Conservation (phyloP, 2,797 vertebrate genomes). For the Tenualosa thibaudeaui region DNA sequence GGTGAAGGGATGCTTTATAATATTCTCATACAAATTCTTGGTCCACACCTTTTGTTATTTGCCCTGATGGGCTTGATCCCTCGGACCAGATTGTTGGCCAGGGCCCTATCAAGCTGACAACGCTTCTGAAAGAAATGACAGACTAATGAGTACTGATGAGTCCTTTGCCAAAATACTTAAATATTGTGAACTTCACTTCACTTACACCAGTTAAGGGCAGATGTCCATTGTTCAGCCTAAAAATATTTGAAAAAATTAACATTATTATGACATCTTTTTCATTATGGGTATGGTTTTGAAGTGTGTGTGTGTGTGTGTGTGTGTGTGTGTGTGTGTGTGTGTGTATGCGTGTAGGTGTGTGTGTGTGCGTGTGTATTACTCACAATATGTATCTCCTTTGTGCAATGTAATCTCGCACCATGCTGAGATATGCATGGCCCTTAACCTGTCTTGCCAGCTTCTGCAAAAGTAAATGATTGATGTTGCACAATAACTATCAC, state of each 20-base stretch:
- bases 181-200: not conserved
- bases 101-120: no score
- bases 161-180: no score
- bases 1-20: not conserved
- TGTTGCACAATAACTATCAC: no score
- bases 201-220: not conserved
- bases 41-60: not conserved
- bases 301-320: not conserved
- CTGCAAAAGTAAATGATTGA: no score
- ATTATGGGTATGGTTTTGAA: no score
- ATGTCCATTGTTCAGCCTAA: not conserved
- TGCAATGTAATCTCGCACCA: no score
- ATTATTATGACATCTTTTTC: not conserved
- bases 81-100: no score
- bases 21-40: not conserved
- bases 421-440: no score
- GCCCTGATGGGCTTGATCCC: no score
- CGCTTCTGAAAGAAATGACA: not conserved
- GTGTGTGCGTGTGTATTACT: not conserved
- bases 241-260: not conserved
- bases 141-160: no score
- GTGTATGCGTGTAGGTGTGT: not conserved
- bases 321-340: not conserved
- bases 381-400: no score
- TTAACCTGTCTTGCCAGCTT: no score